Percentiles rank a stretch among this genome's conserved stretches.
Conservation (phyloP, 1,140 invertebrate species). For the Muscidifurax raptorellus region DNA sequence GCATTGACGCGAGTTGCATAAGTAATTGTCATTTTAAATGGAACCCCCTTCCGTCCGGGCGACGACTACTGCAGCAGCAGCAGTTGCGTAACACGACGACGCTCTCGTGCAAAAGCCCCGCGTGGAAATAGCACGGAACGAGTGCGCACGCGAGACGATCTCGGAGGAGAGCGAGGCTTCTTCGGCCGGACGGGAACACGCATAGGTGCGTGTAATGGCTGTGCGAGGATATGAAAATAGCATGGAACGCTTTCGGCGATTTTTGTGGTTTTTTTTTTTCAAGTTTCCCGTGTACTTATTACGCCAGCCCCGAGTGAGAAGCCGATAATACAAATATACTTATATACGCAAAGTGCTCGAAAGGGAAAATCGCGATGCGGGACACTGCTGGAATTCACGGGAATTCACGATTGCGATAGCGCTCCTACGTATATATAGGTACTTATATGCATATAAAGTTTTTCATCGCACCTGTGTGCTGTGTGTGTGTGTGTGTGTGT, state of each 20-base stretch:
- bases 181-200: not conserved
- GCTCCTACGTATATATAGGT: too few relatives aligned
- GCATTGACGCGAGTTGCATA: conserved; percentile 63
- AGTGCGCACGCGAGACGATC: conserved; percentile 20
- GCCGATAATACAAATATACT: too few relatives aligned
- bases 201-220: not conserved
- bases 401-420: not conserved
- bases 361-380: not conserved
- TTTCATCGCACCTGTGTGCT: not conserved
- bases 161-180: not conserved
- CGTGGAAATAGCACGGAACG: conserved; percentile 50
- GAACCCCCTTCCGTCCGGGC: conserved; percentile 51
- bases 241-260: too few relatives aligned
- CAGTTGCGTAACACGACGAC: conserved; percentile 27
- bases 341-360: not conserved
- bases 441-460: not conserved
- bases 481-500: too few relatives aligned
- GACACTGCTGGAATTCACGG: too few relatives aligned
- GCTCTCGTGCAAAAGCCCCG: not conserved
- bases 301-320: too few relatives aligned
- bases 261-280: too few relatives aligned
- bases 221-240: not conserved
- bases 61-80: not conserved
- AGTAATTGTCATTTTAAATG: conserved; percentile 69
- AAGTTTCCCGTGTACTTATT: too few relatives aligned